Evolutionary conservation across 2,113 vertebrate species (phyloP).

Genomic region (Deroptyus accipitrinus): DNA sequence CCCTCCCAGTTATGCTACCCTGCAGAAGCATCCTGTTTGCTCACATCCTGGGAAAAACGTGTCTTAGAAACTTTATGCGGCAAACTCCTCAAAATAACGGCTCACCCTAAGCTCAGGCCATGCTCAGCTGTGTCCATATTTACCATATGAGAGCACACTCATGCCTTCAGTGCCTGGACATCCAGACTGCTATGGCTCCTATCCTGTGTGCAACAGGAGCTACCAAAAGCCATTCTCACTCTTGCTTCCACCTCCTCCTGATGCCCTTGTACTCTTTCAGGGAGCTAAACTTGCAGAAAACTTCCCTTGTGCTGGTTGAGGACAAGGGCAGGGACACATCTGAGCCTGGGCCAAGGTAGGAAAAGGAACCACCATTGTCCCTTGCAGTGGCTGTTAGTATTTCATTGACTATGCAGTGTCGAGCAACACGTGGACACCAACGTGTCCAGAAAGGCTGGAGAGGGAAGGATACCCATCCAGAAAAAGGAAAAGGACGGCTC

Average conservation of each 20-base stretch:
- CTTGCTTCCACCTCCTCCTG: neutral
- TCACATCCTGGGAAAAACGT: neutral
- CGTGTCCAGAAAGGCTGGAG: neutral
- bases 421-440: neutral
- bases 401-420: neutral
- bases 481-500: neutral
- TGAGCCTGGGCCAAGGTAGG: neutral
- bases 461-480: neutral
- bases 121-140: neutral
- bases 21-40: neutral
- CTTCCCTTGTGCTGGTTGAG: neutral
- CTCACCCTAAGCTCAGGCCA: neutral
- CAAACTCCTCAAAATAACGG: neutral
- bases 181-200: neutral
- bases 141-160: neutral
- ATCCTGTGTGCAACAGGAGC: neutral
- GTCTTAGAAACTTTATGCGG: neutral
- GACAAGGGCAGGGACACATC: neutral
- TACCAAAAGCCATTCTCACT: neutral
- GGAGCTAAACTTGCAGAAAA: neutral
- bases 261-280: neutral
- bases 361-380: rapidly evolving
- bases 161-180: neutral
- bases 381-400: neutral
- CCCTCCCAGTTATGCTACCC: neutral